Conservation (phyloP, 2,113 vertebrate species). For the Forbesichthys papilliferus region DNA sequence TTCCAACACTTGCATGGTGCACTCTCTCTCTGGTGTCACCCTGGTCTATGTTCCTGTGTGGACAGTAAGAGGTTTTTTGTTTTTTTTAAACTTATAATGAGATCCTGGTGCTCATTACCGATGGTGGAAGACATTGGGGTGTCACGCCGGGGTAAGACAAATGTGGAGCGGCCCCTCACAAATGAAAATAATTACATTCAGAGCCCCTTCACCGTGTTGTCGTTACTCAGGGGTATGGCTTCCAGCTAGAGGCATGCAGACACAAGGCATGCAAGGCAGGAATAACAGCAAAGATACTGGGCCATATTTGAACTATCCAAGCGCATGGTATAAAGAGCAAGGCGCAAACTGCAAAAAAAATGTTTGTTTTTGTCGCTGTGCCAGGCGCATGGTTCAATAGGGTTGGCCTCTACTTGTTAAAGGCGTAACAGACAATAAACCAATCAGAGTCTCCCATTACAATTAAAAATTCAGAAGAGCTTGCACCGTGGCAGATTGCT, state of each 20-base stretch:
- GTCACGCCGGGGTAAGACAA: constrained; percentile 66
- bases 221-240: constrained; percentile 64
- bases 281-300: constrained; percentile 19
- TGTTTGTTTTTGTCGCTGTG: no score
- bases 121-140: constrained; percentile 61
- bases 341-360: no score
- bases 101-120: constrained; percentile 68
- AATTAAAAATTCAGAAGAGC: no score
- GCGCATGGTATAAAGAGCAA: no score
- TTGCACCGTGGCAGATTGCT: no score
- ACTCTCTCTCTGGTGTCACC: constrained; percentile 24
- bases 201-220: constrained; percentile 69
- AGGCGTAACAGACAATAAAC: no score
- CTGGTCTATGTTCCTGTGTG: constrained; percentile 32
- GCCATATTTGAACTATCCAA: no score
- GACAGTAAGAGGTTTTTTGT: constrained; percentile 63
- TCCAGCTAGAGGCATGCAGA: constrained; percentile 27
- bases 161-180: constrained; percentile 66
- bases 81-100: constrained; percentile 72
- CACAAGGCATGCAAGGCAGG: constrained; percentile 22
- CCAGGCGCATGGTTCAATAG: no score
- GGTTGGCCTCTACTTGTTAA: no score
- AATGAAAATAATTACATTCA: constrained; percentile 80
- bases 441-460: no score
- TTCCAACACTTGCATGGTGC: constrained; percentile 29